These are phyloP conservation scores for Morone chrysops DNA, from an alignment of 2,113 vertebrate species.

Conservation along the genomic window DNA sequence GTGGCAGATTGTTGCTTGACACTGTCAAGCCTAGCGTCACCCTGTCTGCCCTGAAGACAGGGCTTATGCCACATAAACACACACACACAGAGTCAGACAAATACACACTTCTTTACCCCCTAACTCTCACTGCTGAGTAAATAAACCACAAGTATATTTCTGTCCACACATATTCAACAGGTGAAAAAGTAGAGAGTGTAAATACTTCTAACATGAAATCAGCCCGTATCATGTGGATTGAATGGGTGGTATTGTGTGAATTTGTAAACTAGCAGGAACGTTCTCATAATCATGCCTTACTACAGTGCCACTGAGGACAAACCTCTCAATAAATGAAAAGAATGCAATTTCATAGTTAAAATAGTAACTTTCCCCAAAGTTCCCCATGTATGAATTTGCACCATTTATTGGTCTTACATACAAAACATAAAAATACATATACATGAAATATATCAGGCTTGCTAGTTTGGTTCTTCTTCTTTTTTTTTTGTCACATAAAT, in stretches of 20 bases:
- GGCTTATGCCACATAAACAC: background rate
- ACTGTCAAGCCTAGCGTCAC: conserved; percentile 12
- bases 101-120: background rate
- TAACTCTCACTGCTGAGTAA: background rate
- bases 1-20: conserved; percentile 15
- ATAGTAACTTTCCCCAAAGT: too few relatives aligned
- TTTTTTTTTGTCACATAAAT: conserved; percentile 62
- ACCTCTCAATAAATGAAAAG: background rate
- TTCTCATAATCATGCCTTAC: background rate
- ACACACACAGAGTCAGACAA: background rate
- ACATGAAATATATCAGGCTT: conserved; percentile 58
- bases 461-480: conserved; percentile 29
- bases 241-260: background rate
- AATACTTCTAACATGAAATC: background rate
- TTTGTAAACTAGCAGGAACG: background rate
- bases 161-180: conserved; percentile 4
- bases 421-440: conserved; percentile 69
- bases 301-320: background rate
- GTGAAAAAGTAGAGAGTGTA: background rate
- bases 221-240: background rate
- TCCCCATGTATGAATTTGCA: conserved; percentile 18
- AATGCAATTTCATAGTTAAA: too few relatives aligned
- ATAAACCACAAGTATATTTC: conserved; percentile 27
- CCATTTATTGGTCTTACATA: conserved; percentile 79
- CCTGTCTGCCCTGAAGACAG: conserved; percentile 21